phyloP scores from a whole-genome alignment of 2,888 invertebrate species.

The Ichneumoninae sp. region DNA sequence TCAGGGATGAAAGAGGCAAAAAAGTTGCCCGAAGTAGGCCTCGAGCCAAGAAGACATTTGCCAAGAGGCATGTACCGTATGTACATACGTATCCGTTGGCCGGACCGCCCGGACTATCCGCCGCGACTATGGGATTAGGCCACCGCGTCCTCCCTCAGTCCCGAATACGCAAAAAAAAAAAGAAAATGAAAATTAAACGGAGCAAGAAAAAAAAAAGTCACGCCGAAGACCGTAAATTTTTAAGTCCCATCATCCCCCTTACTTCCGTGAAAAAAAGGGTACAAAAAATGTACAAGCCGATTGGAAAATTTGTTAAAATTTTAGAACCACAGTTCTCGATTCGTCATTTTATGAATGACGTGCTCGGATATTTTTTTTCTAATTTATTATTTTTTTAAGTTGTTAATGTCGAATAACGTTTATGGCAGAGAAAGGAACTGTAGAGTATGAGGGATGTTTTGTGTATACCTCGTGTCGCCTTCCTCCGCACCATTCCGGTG shows the following conservation, averaged over 20 bases:
- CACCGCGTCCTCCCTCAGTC: not conserved
- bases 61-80: slow-evolving; percentile 48
- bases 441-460: slow-evolving; percentile 17
- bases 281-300: not conserved
- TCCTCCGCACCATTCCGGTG: slow-evolving; percentile 89
- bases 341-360: no score
- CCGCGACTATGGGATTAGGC: slow-evolving; percentile 11
- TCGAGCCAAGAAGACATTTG: slow-evolving; percentile 65
- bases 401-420: not conserved
- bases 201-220: not conserved
- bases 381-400: not conserved
- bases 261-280: not conserved
- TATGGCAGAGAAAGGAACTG: not conserved
- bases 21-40: slow-evolving; percentile 56
- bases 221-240: not conserved
- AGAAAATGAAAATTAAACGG: no score
- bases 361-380: not conserved
- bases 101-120: slow-evolving; percentile 27
- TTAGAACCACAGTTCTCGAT: not conserved
- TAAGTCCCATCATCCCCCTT: not conserved
- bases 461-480: slow-evolving; percentile 89
- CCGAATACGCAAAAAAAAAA: not conserved
- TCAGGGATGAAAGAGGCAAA: slow-evolving; percentile 48
- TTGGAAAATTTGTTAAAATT: not conserved
- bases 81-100: slow-evolving; percentile 9